Conservation (phyloP, 2,888 invertebrate species). For the Oxystoma pomonae region DNA sequence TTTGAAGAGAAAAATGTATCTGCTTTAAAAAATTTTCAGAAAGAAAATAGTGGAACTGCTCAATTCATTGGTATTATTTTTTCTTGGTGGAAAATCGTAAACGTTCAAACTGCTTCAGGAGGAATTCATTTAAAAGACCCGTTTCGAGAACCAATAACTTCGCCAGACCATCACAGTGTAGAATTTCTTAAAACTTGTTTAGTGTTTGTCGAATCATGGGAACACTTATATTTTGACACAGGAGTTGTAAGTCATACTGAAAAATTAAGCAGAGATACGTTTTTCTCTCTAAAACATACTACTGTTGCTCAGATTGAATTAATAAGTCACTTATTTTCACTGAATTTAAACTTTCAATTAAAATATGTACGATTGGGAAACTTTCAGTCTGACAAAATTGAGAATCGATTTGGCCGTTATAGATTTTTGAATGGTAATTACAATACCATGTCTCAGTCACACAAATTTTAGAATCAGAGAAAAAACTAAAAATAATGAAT, state of each 20-base stretch:
- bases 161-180: not conserved
- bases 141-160: not conserved
- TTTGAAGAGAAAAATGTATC: not conserved
- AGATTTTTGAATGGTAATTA: slow-evolving; percentile 7
- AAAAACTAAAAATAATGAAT: slow-evolving; percentile 9
- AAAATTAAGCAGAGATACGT: slow-evolving; percentile 2
- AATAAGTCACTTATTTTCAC: not conserved
- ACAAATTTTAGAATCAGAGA: slow-evolving; percentile 11
- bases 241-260: not conserved
- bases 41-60: not conserved
- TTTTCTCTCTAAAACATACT: not conserved
- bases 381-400: slow-evolving; percentile 9
- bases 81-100: slow-evolving; percentile 16
- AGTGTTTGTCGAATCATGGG: not conserved
- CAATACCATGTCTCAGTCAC: slow-evolving; percentile 10
- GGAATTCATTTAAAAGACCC: slow-evolving; percentile 3
- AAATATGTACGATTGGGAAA: slow-evolving; percentile 5
- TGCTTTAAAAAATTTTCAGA: not conserved
- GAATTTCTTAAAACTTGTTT: not conserved
- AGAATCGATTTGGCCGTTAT: slow-evolving; percentile 7
- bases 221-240: not conserved
- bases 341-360: not conserved
- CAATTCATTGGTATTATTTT: slow-evolving; percentile 8
- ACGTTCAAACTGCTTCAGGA: slow-evolving; percentile 11
- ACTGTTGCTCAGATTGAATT: not conserved